phyloP scores from a whole-genome alignment of 1,140 invertebrate species.

The Ceratina calcarata region DNA sequence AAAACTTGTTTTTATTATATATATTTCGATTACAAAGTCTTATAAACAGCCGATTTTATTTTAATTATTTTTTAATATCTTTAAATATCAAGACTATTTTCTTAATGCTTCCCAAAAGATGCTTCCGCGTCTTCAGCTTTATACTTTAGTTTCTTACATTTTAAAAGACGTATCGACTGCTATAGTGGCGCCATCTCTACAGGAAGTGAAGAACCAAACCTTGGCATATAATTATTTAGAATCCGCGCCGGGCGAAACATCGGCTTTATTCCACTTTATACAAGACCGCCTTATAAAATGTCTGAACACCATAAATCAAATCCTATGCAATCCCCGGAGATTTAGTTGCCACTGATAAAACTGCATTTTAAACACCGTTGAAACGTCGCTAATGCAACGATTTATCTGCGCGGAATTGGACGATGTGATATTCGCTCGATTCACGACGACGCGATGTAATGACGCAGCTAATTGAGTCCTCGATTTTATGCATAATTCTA shows the following conservation, averaged over 20 bases:
- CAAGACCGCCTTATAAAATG: conserved; percentile 51
- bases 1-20: background rate
- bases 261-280: conserved; percentile 16
- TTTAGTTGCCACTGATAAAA: conserved; percentile 28
- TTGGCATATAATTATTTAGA: conserved; percentile 19
- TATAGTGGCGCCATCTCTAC: conserved; percentile 69
- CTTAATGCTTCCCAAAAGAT: background rate
- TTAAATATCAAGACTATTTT: background rate
- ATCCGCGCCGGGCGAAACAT: conserved; percentile 29
- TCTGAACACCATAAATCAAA: too few relatives aligned
- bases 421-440: background rate
- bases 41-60: background rate
- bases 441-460: background rate
- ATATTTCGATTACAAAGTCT: background rate
- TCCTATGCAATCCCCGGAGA: background rate
- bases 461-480: conserved; percentile 4
- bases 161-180: conserved; percentile 34
- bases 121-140: background rate
- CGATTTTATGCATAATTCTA: conserved; percentile 14
- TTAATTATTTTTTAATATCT: background rate
- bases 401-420: background rate
- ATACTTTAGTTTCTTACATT: background rate
- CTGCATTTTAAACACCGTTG: background rate
- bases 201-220: conserved; percentile 47
- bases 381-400: background rate